Evolutionary conservation across 1,140 invertebrate species (phyloP), one percentile per base, ranked within the genome.

Genomic region (Aphaenogaster ashmeadi): DNA sequence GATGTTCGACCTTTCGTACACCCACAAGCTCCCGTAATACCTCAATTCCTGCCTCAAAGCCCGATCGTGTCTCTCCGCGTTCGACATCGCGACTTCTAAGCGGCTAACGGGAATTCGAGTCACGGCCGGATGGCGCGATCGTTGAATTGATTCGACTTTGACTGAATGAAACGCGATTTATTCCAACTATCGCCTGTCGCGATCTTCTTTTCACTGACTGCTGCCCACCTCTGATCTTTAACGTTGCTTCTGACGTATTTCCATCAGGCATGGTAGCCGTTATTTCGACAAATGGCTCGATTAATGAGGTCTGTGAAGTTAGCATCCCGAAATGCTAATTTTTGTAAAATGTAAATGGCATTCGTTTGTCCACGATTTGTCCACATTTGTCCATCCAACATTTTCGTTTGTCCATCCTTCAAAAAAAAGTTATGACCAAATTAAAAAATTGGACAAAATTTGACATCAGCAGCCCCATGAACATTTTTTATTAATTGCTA

Each of bases 51-150:
- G 47, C n/a, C 58, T 52, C 50, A 89, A 83, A 71, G 54, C 58
- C 71, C 38, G 27, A 47, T 33, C 13, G 21, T 64, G 54, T 41
- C 33, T 67, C 27, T n/a, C 11, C n/a, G 41, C 83, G 88, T 90
- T 83, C 66, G 79, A 84, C 78, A 67, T 71, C 33, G 87, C 84
- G 86, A 78, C 74, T 77, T 21, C 15, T 60, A 83, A 90, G 44
- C 64, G 60, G 15, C 21, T 92, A 92, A 91, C 88, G 90, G 88
- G 90, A 92, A 92, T 86, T 64, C 71, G 38, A 87, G 47, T 66
- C 79, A 87, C 15, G 86, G 41, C 58, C 75, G 74, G 66, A 90
- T 86, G 87, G 84, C 77, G 54, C 47, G 75, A 90, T 80, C 79
- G 11, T 69, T 66, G 18, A 60, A 87, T 89, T 27, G 60, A 90